These are phyloP conservation scores for Caiman crocodilus DNA, from an alignment of 2,797 vertebrate species.

Conservation along the genomic window DNA sequence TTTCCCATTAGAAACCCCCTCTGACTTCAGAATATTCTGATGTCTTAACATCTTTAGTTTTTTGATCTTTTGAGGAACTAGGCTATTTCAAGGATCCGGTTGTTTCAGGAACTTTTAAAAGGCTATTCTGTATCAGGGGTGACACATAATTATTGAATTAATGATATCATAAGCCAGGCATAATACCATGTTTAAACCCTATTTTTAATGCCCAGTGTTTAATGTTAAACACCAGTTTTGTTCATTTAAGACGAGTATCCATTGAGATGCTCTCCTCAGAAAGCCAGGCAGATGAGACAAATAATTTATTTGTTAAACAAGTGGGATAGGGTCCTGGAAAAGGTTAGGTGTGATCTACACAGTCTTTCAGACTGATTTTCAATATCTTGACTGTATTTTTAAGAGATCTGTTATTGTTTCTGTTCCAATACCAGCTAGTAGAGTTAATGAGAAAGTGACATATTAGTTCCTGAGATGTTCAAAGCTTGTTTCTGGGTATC, in stretches of 20 bases:
- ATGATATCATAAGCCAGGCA: neutral
- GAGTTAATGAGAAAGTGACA: slow-evolving; percentile 37
- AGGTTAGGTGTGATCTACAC: neutral
- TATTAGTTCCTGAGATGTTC: slow-evolving; percentile 58
- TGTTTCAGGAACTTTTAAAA: neutral
- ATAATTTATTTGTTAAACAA: neutral
- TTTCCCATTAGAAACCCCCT: neutral
- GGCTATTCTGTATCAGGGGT: fast-evolving
- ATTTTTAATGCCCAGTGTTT: neutral
- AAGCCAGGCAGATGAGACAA: neutral
- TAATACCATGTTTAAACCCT: fast-evolving
- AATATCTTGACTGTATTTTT: neutral
- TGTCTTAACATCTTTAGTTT: neutral
- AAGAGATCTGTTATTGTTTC: neutral
- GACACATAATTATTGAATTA: neutral
- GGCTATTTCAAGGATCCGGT: neutral
- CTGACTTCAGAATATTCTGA: neutral
- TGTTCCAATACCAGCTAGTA: neutral
- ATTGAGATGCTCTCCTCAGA: neutral
- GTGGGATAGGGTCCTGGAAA: neutral
- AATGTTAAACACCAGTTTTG: neutral
- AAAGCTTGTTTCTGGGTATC: slow-evolving; percentile 60
- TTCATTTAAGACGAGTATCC: neutral
- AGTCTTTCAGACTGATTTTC: neutral
- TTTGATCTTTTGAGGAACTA: neutral